A percentile compares a stretch with the other conserved stretches of the same genome.
phyloP scores from a whole-genome alignment of 1,140 invertebrate species.

The Bactericera cockerelli region DNA sequence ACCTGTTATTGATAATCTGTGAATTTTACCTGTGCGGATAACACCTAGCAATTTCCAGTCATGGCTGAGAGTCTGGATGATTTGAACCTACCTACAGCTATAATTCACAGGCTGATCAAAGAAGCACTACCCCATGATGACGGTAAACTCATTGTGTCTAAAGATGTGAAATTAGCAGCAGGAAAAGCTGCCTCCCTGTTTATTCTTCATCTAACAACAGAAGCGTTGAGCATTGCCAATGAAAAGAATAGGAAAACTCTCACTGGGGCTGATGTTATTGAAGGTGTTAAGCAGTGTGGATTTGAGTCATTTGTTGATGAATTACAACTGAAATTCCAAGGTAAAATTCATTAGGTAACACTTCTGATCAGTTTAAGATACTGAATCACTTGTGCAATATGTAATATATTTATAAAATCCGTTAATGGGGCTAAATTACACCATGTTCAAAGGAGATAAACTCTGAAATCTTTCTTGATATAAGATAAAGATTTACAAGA shows the following conservation, averaged over 20 bases:
- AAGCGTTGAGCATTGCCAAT: background rate
- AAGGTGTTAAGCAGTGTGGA: background rate
- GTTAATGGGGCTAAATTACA: too few relatives aligned
- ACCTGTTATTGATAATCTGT: too few relatives aligned
- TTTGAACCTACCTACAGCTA: background rate
- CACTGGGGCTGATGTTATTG: background rate
- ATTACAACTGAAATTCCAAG: background rate
- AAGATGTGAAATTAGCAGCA: background rate
- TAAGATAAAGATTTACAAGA: too few relatives aligned
- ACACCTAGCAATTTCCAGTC: too few relatives aligned
- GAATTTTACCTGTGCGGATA: too few relatives aligned
- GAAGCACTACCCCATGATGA: background rate
- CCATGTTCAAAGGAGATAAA: too few relatives aligned
- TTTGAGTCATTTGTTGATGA: background rate
- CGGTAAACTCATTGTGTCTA: background rate
- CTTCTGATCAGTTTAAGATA: too few relatives aligned
- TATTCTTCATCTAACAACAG: slow-evolving; percentile 2
- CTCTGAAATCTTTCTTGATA: too few relatives aligned
- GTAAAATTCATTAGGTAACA: too few relatives aligned
- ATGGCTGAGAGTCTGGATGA: background rate
- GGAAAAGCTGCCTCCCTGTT: background rate
- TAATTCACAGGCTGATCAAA: background rate
- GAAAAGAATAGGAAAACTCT: slow-evolving; percentile 1
- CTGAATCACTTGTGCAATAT: too few relatives aligned
- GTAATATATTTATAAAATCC: too few relatives aligned